Conservation (phyloP, 35 echinoderm and acorn worm genomes). For the Amphiura filiformis region DNA sequence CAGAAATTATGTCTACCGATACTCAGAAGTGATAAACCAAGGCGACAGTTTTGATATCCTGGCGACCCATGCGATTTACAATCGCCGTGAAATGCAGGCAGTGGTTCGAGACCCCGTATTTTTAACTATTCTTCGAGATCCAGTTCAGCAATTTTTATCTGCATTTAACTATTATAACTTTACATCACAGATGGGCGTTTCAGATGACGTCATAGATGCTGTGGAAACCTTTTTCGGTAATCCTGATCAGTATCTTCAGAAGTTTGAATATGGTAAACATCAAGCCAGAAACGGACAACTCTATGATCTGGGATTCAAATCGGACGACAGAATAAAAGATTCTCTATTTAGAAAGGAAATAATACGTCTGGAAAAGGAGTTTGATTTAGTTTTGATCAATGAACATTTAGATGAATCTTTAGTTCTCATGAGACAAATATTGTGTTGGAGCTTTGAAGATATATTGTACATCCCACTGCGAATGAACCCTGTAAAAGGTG, state of each 20-base stretch:
- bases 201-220: neutral
- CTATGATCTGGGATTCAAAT: conserved; percentile 61
- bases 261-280: conserved; percentile 35
- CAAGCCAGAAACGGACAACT: conserved; percentile 62
- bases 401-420: conserved; percentile 64
- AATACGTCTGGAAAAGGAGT: conserved; percentile 24
- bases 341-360: conserved; percentile 17
- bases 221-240: conserved; percentile 45
- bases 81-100: conserved; percentile 35
- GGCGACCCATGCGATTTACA: conserved; percentile 46
- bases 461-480: conserved; percentile 25
- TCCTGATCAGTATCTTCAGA: conserved; percentile 39
- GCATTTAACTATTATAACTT: conserved; percentile 72
- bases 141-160: conserved; percentile 64
- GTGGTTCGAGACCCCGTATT: conserved; percentile 49
- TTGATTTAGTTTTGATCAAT: conserved; percentile 42
- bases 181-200: neutral
- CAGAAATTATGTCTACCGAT: neutral
- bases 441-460: conserved; percentile 51
- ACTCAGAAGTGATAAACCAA: neutral
- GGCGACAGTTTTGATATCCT: conserved; percentile 35
- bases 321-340: neutral
- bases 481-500: neutral
- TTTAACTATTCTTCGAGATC: conserved; percentile 55
- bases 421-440: conserved; percentile 22